A percentile compares a stretch with the other conserved stretches of the same genome.
These are phyloP conservation scores for Bradypus variegatus DNA, from an alignment of 2,797 vertebrate species.

Conservation along the genomic window DNA sequence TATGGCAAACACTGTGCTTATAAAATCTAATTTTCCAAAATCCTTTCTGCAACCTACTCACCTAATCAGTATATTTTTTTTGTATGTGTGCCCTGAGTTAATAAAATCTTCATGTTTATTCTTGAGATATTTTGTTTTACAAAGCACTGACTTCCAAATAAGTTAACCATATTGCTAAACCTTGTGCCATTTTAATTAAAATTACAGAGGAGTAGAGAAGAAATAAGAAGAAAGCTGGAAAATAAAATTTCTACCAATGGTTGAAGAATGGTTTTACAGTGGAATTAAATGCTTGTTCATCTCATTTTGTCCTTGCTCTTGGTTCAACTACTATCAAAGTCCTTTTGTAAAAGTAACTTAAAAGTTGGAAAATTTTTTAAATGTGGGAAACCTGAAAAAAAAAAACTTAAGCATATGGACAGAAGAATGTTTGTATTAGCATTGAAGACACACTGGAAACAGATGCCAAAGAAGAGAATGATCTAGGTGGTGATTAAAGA, in stretches of 20 bases:
- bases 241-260: neutral
- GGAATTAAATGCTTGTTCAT: neutral
- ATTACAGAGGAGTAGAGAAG: neutral
- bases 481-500: neutral
- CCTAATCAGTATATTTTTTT: neutral
- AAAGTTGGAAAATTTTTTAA: neutral
- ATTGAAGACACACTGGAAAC: neutral
- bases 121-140: neutral
- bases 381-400: neutral
- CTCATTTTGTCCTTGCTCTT: neutral
- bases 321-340: neutral
- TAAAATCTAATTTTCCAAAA: constrained; percentile 8
- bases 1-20: neutral
- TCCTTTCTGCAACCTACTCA: neutral
- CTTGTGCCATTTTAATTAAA: neutral
- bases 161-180: neutral
- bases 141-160: neutral
- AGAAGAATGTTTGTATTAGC: neutral
- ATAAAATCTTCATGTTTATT: neutral
- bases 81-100: neutral
- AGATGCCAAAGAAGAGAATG: neutral
- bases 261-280: neutral
- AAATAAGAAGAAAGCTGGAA: neutral
- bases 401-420: neutral
- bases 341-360: neutral